phyloP scores from a whole-genome alignment of 2,888 invertebrate genomes.

The Phortica magna region DNA sequence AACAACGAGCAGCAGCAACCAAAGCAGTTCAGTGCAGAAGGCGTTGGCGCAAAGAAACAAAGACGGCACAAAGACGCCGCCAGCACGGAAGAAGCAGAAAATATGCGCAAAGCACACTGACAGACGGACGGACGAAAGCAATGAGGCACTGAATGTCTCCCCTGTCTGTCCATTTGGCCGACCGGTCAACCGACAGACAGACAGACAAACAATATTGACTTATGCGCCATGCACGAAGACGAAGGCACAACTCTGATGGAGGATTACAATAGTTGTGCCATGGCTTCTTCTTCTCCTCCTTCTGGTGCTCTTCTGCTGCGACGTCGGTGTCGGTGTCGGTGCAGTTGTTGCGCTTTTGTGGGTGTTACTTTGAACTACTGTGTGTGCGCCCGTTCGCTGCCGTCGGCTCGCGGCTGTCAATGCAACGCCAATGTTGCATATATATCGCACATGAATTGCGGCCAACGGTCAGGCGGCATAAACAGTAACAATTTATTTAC shows the following conservation, averaged over 20 bases:
- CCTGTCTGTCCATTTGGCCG: too few species aligned
- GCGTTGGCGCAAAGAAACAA: constrained; percentile 18
- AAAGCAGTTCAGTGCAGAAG: constrained; percentile 23
- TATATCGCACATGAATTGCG: constrained; percentile 43
- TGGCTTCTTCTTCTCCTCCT: background rate
- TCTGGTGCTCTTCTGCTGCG: background rate
- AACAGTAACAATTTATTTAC: constrained; percentile 7
- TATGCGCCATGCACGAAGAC: constrained; percentile 29
- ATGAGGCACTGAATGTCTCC: too few species aligned
- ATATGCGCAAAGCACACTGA: constrained; percentile 1
- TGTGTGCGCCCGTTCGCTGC: constrained; percentile 14
- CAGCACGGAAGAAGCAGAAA: constrained; percentile 13
- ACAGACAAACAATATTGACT: constrained; percentile 18
- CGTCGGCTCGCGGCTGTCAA: constrained; percentile 65
- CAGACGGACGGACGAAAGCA: background rate
- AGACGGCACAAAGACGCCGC: constrained; percentile 23
- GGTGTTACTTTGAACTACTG: constrained; percentile 34
- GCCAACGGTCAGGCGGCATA: background rate
- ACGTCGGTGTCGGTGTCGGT: constrained; percentile 44
- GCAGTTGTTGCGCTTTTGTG: constrained; percentile 5
- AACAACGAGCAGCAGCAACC: background rate
- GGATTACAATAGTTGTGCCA: constrained; percentile 1
- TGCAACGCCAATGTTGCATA: constrained; percentile 66
- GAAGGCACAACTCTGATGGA: constrained; percentile 5
- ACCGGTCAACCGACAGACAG: background rate